A percentile compares a stretch with the other conserved stretches of the same genome.
Evolutionary conservation across 2,888 invertebrate genomes (phyloP).

Genomic region (Aromia moschata): DNA sequence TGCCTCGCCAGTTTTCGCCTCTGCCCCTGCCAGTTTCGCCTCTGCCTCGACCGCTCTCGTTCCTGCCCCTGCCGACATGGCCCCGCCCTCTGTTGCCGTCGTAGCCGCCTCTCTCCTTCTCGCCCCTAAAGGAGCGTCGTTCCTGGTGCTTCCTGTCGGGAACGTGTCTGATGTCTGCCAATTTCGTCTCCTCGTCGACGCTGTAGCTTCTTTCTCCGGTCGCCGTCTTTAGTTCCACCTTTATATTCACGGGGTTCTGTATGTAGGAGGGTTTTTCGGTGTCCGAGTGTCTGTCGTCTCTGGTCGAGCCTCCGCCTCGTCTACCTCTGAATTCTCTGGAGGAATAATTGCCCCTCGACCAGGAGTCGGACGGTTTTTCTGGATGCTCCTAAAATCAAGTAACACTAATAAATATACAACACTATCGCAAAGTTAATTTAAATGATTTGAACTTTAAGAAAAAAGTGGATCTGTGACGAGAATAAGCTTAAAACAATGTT

Average conservation of each 20-base stretch:
- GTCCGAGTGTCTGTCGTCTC: not conserved
- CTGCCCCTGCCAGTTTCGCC: constrained; percentile 1
- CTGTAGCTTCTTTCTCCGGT: constrained; percentile 51
- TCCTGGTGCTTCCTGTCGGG: constrained; percentile 35
- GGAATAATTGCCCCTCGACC: constrained; percentile 13
- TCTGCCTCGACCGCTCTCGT: constrained; percentile 12
- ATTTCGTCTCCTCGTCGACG: constrained; percentile 44
- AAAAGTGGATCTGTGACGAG: too few relatives aligned
- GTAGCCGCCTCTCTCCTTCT: constrained; percentile 22
- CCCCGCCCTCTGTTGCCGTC: constrained; percentile 7
- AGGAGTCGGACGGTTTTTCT: not conserved
- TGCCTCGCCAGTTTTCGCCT: not conserved
- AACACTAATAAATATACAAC: too few relatives aligned
- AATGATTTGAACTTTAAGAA: too few relatives aligned
- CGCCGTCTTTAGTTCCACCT: constrained; percentile 49
- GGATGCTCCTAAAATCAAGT: constrained; percentile 15
- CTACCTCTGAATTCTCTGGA: constrained; percentile 28
- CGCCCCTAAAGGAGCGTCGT: constrained; percentile 10
- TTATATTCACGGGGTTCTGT: constrained; percentile 49
- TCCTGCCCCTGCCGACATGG: constrained; percentile 13
- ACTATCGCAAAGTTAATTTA: too few relatives aligned
- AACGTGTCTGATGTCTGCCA: constrained; percentile 41
- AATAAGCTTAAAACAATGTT: too few relatives aligned
- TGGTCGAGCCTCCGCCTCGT: not conserved
- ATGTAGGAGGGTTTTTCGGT: constrained; percentile 22